Base-by-base conservation (phyloP, 2,113 vertebrate species). In the Myrmophylax atrothorax region DNA sequence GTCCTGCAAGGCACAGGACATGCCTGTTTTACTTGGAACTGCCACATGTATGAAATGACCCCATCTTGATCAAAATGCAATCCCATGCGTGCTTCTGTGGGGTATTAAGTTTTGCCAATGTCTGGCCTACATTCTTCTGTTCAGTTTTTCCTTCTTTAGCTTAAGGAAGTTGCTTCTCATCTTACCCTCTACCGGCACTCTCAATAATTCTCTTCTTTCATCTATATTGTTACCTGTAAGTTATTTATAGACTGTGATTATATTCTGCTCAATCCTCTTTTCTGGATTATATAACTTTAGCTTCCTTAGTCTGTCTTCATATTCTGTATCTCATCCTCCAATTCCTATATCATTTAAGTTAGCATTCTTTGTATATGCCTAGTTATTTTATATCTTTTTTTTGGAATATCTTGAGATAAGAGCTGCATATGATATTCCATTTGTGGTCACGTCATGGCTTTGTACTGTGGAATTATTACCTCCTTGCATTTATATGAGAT, bases 201-300 rank as follows among this genome's bases (percentile, higher is more conserved):
- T 70, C 52, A 92, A 53, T 96, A 95, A 87, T 72, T 94, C 72
- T 66, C 40, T 88, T 80, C 88, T 95, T 97, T 94, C 85, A 95
- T 96, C 87, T 94, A 6, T 60, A 90, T 67, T 95, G 89, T 94
- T 95, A 96, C 91, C 84, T 95, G 80, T 53, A 75, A 81, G 87
- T 40, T 95, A 92, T 95, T 97, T 96, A 80, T 96, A 94, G 91
- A n/a, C 60, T 77, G 2, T 67, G 82, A 88, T 95, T 49, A 84
- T 93, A 86, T 79, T 88, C 42, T 87, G 23, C 55, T 83, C 79
- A 92, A 90, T 95, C 91, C 72, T 97, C 90, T 95, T 96, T 97
- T 84, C 84, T 91, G 81, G 81, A 93, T 95, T 96, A 87, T 93
- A 29, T 84, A 82, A 92, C 49, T 91, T 93, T 17, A 92, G 58